Percentiles rank a stretch among this genome's conserved stretches.
phyloP scores from a whole-genome alignment of 2,888 invertebrate genomes.

The Cotesia congregata region DNA sequence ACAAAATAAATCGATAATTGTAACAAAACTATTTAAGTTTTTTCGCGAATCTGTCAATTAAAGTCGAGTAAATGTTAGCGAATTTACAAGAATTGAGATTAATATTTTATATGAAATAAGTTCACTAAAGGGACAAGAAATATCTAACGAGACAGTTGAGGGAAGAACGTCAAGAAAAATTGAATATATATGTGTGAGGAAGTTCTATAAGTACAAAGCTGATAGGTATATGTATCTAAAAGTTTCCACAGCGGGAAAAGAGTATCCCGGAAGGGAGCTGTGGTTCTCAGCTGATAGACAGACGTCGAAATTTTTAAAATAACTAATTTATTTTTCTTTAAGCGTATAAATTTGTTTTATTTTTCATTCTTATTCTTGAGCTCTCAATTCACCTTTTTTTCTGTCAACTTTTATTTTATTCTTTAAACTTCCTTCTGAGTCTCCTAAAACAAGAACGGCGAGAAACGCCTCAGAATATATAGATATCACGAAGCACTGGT shows the following conservation, averaged over 20 bases:
- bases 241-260: not conserved
- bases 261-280: constrained; percentile 32
- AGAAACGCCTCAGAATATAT: constrained; percentile 14
- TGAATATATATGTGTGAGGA: constrained; percentile 7
- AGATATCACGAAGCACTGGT: constrained; percentile 10
- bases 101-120: not conserved
- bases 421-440: constrained; percentile 7
- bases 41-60: constrained; percentile 15
- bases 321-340: constrained; percentile 10
- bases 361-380: not conserved
- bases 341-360: not conserved
- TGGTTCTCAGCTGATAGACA: constrained; percentile 35
- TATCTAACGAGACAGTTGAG: constrained; percentile 18
- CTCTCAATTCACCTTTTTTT: constrained; percentile 9
- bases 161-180: constrained; percentile 6
- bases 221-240: constrained; percentile 7
- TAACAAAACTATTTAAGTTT: not conserved
- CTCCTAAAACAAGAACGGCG: constrained; percentile 29
- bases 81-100: constrained; percentile 9
- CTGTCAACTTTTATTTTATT: not conserved
- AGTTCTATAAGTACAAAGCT: constrained; percentile 7
- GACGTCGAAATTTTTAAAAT: constrained; percentile 27
- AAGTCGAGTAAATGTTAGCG: not conserved
- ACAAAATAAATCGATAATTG: not conserved
- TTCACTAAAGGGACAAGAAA: constrained; percentile 8